A percentile compares a stretch with the other conserved stretches of the same genome.
Conservation (phyloP, 2,113 vertebrate species). For the Chaenogobius annularis region DNA sequence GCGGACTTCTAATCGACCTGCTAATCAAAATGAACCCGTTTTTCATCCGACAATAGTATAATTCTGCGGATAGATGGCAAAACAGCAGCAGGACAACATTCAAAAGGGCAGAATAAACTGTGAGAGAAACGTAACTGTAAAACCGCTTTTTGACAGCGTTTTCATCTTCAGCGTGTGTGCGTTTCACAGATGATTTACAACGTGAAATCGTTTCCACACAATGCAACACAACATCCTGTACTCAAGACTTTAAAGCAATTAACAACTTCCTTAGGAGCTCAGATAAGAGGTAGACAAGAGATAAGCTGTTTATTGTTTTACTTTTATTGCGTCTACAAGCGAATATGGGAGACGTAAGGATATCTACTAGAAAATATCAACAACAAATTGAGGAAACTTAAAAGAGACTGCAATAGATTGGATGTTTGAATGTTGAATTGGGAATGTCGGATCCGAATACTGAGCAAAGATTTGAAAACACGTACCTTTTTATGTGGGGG, state of each 20-base stretch:
- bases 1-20: too few species aligned
- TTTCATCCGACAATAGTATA: too few species aligned
- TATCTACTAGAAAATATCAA: neutral
- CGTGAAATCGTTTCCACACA: neutral
- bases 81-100: too few species aligned
- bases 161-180: too few species aligned
- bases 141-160: too few species aligned
- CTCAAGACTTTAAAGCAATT: neutral
- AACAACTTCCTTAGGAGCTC: neutral
- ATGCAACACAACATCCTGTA: neutral
- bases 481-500: slow-evolving; percentile 19
- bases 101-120: too few species aligned
- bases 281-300: neutral
- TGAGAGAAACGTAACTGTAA: too few species aligned
- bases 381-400: neutral
- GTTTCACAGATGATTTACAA: neutral
- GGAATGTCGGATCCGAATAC: neutral
- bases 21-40: too few species aligned
- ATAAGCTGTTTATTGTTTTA: neutral
- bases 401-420: neutral
- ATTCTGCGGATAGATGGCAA: too few species aligned
- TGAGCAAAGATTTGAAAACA: neutral
- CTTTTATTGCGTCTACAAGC: neutral
- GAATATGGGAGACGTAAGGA: neutral
- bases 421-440: neutral